Base-by-base conservation (phyloP, 2,113 vertebrate species). In the Epinephelus moara region DNA sequence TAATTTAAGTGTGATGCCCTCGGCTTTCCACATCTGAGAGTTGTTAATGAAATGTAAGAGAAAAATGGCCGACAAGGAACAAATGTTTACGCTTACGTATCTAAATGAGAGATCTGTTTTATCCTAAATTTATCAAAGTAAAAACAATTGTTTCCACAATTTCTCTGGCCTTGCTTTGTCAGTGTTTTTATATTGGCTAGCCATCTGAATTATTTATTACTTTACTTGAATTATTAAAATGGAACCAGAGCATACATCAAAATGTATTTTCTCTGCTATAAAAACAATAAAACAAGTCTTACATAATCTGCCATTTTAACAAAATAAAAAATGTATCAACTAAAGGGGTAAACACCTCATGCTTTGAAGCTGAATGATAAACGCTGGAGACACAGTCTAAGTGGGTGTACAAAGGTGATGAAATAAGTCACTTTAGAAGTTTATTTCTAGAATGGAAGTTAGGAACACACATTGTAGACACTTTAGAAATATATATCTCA, bases 191-290 rank as follows among this genome's bases (percentile, higher is more conserved):
- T 80, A 63, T 30, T 0, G 9, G 17, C 37, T 50, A 25, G 50
- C 42, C 52, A 45, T 66, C 23, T 69, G 42, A 77, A 70, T 75
- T 52, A 78, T 69, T 69, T 64, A 79, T 79, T 55, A 42, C 25
- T 53, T 59, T 37, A 64, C 30, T 25, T 66, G 18, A 75, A 40
- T 64, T 70, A 23, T 57, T 40, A 15, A 79, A 47, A 45, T 21
- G 2, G 74, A 73, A 10, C 42, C 18, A 53, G 21, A 59, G 6
- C 42, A n/a, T 12, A 74, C 4, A 7, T 27, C n/a, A 19, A 15
- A 61, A 72, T 27, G 18, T 68, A 56, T 73, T 84, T 86, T 80
- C 40, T 81, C 75, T 78, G 55, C 5, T 56, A 50, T 56, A 13
- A 37, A 80, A 87, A 77, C 49, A 75, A 52, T 23, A 37, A 23